phyloP scores from a whole-genome alignment of 2,797 vertebrate species.

The Rhabdomys pumilio region DNA sequence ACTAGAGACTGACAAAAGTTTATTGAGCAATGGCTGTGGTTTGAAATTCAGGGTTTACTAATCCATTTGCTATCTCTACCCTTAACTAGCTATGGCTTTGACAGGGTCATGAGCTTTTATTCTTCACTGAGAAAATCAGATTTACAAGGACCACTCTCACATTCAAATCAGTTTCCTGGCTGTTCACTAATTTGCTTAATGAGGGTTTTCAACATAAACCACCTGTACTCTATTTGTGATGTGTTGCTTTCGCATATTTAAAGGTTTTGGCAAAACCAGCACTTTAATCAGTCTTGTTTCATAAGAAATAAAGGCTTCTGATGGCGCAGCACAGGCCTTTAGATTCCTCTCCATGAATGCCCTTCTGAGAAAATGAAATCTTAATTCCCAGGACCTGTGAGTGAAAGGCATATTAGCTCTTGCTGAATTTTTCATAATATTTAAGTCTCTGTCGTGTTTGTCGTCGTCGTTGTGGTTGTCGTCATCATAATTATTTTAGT shows the following conservation, averaged over 20 bases:
- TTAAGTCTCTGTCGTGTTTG: not conserved
- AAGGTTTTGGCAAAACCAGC: slow-evolving; percentile 40
- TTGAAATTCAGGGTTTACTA: not conserved
- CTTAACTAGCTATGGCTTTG: slow-evolving; percentile 15
- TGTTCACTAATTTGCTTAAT: slow-evolving; percentile 53
- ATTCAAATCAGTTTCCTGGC: slow-evolving; percentile 8
- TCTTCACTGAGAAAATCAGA: slow-evolving; percentile 63
- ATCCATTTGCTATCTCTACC: not conserved
- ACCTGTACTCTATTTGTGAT: not conserved
- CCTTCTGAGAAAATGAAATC: slow-evolving; percentile 23
- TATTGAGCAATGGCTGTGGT: slow-evolving; percentile 28
- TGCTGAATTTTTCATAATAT: not conserved
- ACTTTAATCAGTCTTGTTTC: not conserved
- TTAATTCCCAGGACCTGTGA: slow-evolving; percentile 43
- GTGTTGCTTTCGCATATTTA: not conserved
- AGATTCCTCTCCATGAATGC: slow-evolving; percentile 2
- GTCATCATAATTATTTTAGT: not conserved
- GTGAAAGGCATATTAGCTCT: slow-evolving; percentile 53
- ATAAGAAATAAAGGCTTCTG: slow-evolving; percentile 57
- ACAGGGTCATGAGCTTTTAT: not conserved
- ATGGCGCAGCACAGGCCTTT: not conserved
- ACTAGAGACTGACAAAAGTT: not conserved
- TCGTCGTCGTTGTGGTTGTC: too few species aligned
- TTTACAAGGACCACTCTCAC: slow-evolving; percentile 23
- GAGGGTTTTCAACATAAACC: slow-evolving; percentile 37